phyloP scores from a whole-genome alignment of 2,113 vertebrate genomes.

The Hippocampus comes region DNA sequence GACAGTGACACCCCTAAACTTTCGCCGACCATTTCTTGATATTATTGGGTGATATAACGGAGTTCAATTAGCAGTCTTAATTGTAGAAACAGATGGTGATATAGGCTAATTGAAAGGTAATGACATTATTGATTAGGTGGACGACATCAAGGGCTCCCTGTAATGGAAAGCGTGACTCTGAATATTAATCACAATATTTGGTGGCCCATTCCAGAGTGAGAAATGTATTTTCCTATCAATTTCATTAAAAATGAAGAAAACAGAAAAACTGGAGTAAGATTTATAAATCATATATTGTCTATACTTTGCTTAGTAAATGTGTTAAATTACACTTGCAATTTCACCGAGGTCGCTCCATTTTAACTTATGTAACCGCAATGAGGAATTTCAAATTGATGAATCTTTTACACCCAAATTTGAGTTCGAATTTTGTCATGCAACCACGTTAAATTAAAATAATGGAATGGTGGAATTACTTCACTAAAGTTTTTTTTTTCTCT shows the following conservation, averaged over 20 bases:
- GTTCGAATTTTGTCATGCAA: no score
- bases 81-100: conserved; percentile 49
- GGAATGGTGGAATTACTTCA: no score
- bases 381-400: no score
- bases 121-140: conserved; percentile 62
- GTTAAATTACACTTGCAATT: no score
- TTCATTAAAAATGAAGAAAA: conserved; percentile 9
- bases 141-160: conserved; percentile 37
- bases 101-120: conserved; percentile 58
- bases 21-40: conserved; percentile 33
- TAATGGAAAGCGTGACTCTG: conserved; percentile 52
- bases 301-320: neutral
- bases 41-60: conserved; percentile 43
- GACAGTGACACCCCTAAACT: conserved; percentile 35
- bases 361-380: no score
- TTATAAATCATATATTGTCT: conserved; percentile 10
- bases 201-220: neutral
- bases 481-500: no score
- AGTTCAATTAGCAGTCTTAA: conserved; percentile 37
- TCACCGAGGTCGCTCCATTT: no score
- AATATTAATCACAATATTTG: conserved; percentile 47
- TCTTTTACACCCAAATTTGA: no score
- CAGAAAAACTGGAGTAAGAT: conserved; percentile 13
- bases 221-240: neutral
- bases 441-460: no score